A percentile compares a stretch with the other conserved stretches of the same genome.
These are phyloP conservation scores for Drosophila azteca DNA, from an alignment of 1,140 invertebrate genomes.

Conservation along the genomic window DNA sequence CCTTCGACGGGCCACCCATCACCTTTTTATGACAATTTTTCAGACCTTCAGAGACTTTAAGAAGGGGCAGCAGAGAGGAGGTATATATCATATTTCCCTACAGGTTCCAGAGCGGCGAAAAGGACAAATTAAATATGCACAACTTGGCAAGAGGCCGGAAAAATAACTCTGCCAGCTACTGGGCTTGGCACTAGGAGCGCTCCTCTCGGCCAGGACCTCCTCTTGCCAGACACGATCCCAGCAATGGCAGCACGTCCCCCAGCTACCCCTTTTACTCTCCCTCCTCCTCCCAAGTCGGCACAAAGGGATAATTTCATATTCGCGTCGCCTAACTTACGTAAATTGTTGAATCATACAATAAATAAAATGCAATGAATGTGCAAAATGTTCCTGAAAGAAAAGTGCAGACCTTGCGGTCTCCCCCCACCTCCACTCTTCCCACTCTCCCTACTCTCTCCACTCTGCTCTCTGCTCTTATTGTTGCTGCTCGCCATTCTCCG, in stretches of 20 bases:
- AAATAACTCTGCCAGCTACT: conserved; percentile 49
- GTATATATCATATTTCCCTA: too few relatives aligned
- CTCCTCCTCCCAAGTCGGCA: conserved; percentile 17
- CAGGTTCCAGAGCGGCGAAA: not conserved
- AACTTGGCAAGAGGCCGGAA: conserved; percentile 52
- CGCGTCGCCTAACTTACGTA: conserved; percentile 65
- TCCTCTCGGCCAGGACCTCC: too few relatives aligned
- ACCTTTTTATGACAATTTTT: too few relatives aligned
- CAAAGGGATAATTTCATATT: conserved; percentile 68
- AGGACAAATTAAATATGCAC: conserved; percentile 46
- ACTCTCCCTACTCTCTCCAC: not conserved
- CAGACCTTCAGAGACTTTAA: too few relatives aligned
- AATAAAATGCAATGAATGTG: conserved; percentile 70
- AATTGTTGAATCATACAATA: conserved; percentile 72
- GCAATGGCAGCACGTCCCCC: conserved; percentile 6
- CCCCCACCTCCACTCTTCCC: not conserved
- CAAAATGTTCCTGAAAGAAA: conserved; percentile 43
- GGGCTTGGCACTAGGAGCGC: conserved; percentile 34
- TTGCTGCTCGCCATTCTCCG: conserved; percentile 42
- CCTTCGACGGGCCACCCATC: too few relatives aligned
- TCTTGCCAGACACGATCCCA: not conserved
- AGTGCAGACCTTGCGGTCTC: conserved; percentile 20
- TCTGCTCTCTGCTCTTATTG: not conserved
- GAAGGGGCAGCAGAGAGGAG: too few relatives aligned
- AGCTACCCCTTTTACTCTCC: not conserved